Base-by-base conservation (phyloP, 2,113 vertebrate genomes). In the Taurulus bubalis region DNA sequence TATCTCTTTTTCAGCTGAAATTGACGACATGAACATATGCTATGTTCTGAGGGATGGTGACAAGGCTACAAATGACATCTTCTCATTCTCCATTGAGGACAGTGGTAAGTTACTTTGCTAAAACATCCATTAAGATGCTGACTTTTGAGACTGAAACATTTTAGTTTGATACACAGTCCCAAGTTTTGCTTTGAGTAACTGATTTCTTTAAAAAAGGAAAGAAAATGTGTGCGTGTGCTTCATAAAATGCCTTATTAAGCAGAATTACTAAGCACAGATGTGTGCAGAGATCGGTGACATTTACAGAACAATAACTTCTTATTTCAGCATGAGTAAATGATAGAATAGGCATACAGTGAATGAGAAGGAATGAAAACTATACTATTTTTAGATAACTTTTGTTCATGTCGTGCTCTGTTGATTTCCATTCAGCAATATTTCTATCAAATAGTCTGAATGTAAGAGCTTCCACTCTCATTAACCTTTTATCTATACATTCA, bases 21-120 rank as follows among this genome's bases (percentile, higher is more conserved):
- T 96, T 73, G 94, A 97, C 70, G 95, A 97, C 45, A 95, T 95
- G 95, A 96, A 91, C 78, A 92, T 97, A 85, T 95, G 92, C 77
- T 97, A 96, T 49, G 68, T 96, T 82, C 90, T 97, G 86, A 95
- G 87, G 38, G 88, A 96, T 53, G 90, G 90, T 6, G 92, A 92
- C 86, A 95, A 95, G 26, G 92, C 94, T 28, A 95, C 95, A 26
- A 94, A 90, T 56, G 96, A 97, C 75, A 82, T 94, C 77, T 97
- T 98, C 92, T 93, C 92, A 85, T 97, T 98, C 86, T 96, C 95
- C 45, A 87, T 96, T 18, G 95, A 96, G 91, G 96, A 97, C 85
- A 93, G 60, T 2, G 95, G 96, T 97, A 92, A 96, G 96, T 90
- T 20, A 1, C 30, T 51, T 16, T 28, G 42, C 74, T 62, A 47